These are phyloP conservation scores for Grammomys dolichurus DNA, from an alignment of 2,113 vertebrate species.

Conservation along the genomic window DNA sequence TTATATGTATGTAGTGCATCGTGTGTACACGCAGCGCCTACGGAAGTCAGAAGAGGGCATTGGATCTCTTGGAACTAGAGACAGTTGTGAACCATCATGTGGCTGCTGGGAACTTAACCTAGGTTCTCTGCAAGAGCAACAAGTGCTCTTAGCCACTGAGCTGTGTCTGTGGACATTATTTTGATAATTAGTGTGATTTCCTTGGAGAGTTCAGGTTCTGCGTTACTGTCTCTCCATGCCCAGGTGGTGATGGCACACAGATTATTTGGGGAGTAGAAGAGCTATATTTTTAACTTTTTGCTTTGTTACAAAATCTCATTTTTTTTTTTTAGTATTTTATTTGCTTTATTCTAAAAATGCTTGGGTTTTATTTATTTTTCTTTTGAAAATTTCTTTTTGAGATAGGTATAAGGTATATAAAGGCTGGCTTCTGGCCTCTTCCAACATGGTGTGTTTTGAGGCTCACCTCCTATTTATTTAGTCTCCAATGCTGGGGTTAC, in stretches of 20 bases:
- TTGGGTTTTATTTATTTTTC: neutral
- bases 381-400: neutral
- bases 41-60: neutral
- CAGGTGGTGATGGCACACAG: neutral
- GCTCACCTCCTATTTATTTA: neutral
- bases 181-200: neutral
- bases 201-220: neutral
- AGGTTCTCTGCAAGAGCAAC: neutral
- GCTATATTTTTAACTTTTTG: conserved; percentile 6
- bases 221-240: neutral
- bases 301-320: conserved; percentile 6
- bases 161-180: neutral
- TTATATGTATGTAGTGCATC: neutral
- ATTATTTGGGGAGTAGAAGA: neutral
- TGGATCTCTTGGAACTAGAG: neutral
- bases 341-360: conserved; percentile 48
- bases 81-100: neutral
- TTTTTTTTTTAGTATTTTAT: neutral
- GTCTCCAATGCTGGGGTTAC: neutral
- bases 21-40: neutral
- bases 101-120: neutral
- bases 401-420: no score
- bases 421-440: neutral
- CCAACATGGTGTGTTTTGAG: neutral
- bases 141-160: neutral